Base-by-base conservation (phyloP, 2,797 vertebrate species). In the Spondyliosoma cantharus region DNA sequence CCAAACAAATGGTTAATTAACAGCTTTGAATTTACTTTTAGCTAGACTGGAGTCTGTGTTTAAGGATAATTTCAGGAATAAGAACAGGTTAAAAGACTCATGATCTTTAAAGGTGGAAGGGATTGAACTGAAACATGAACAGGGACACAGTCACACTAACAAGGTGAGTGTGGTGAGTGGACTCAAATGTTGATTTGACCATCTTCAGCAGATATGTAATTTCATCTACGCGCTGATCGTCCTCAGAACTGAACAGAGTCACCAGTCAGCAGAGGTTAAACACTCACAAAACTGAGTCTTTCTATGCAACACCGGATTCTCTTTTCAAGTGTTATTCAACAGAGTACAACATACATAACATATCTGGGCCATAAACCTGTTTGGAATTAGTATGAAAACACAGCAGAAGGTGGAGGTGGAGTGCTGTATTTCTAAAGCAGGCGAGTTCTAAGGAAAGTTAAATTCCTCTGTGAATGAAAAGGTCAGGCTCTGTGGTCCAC, bases 391-490 rank as follows among this genome's bases (percentile, higher is more conserved):
- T 32, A 5, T 43, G 66, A 81, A 61, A 43, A 16, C 58, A 56
- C 25, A 29, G 22, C 60, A 74, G 61, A 80, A 72, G 45, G 62
- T 62, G 71, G 62, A 70, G 16, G 66, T 29, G 69, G 52, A 64
- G 74, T 3, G 52, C 48, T 76, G 15, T 15, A 25, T 66, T 77
- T 76, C 76, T 72, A 71, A 78, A 70, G 66, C 45, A 73, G 87
- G 71, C 58, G 71, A 65, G 59, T 60, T 85, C 53, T 15, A 54
- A 64, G 29, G 69, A 88, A 83, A 87, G 74, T 82, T 17, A 70
- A 81, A 89, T 88, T 83, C 78, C 81, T 72, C 58, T 27, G 80
- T 74, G 87, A 87, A 86, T 70, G 67, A 76, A 85, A 89, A 87
- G 83, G 81, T 89, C 87, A 87, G 70, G 84, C 72, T 81, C 78